Percentiles rank a stretch among this genome's conserved stretches.
phyloP scores from a whole-genome alignment of 1,140 invertebrate genomes.

The Drosophila ironensis region DNA sequence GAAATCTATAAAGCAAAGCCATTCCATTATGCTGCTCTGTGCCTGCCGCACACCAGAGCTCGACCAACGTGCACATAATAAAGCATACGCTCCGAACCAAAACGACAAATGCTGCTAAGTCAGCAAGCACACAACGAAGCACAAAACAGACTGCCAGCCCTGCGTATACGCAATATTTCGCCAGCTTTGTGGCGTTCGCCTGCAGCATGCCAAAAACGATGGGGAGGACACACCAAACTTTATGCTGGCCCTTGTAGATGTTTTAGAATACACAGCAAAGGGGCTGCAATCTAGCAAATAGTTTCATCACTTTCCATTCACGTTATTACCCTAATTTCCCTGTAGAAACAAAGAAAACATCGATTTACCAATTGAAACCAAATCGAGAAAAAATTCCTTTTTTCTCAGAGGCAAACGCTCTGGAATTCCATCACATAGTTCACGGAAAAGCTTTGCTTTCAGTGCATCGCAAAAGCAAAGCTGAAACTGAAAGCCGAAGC shows the following conservation, averaged over 20 bases:
- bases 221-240: background rate
- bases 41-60: slow-evolving; percentile 3
- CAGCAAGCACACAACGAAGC: too few species aligned
- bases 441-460: background rate
- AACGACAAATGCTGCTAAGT: slow-evolving; percentile 61
- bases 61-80: slow-evolving; percentile 59
- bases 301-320: too few species aligned
- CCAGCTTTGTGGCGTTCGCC: slow-evolving; percentile 40
- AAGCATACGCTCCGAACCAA: slow-evolving; percentile 52
- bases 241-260: too few species aligned
- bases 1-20: slow-evolving; percentile 69
- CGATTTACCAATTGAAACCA: too few species aligned
- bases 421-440: too few species aligned
- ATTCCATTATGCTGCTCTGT: slow-evolving; percentile 36
- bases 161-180: slow-evolving; percentile 68
- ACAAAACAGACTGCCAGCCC: background rate
- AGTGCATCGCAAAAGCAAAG: slow-evolving; percentile 3
- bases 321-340: too few species aligned
- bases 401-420: too few species aligned
- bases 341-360: too few species aligned
- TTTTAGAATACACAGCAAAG: too few species aligned
- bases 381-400: too few species aligned
- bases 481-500: slow-evolving; percentile 16
- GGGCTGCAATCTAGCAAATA: too few species aligned
- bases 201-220: slow-evolving; percentile 34